Conservation (phyloP, 1,140 invertebrate genomes). For the Habropoda laboriosa region DNA sequence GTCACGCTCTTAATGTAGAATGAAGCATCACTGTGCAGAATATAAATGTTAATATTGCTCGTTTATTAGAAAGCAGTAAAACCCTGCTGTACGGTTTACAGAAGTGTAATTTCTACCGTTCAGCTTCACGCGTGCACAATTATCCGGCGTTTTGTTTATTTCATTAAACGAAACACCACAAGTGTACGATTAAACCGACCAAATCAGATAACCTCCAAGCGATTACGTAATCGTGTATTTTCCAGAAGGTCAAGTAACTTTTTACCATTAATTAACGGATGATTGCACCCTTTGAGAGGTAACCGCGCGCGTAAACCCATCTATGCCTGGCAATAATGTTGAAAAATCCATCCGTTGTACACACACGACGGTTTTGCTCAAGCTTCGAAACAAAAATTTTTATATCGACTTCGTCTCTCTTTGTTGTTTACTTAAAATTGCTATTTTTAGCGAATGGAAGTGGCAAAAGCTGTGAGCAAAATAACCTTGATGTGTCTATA, state of each 20-base stretch:
- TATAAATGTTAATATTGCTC: slow-evolving; percentile 64
- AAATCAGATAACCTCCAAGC: not conserved
- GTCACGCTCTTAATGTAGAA: slow-evolving; percentile 50
- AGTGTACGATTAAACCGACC: not conserved
- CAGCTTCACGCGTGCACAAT: not conserved
- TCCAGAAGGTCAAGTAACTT: slow-evolving; percentile 43
- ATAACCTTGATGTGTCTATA: too few species aligned
- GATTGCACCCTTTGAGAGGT: slow-evolving; percentile 25
- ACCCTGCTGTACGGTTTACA: not conserved
- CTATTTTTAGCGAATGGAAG: not conserved
- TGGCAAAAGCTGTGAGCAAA: too few species aligned
- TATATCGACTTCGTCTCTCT: not conserved
- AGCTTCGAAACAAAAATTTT: not conserved
- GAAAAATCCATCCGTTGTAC: not conserved
- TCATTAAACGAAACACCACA: slow-evolving; percentile 5
- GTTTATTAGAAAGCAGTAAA: slow-evolving; percentile 47
- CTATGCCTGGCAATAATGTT: not conserved
- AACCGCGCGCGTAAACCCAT: not conserved
- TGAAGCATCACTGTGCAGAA: slow-evolving; percentile 12
- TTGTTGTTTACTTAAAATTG: not conserved
- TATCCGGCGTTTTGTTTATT: not conserved
- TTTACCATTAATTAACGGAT: slow-evolving; percentile 20
- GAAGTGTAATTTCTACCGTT: not conserved
- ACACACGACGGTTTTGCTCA: not conserved
- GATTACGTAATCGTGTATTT: slow-evolving; percentile 28